Conservation (phyloP, 2,888 invertebrate species). For the Rapana venosa region DNA sequence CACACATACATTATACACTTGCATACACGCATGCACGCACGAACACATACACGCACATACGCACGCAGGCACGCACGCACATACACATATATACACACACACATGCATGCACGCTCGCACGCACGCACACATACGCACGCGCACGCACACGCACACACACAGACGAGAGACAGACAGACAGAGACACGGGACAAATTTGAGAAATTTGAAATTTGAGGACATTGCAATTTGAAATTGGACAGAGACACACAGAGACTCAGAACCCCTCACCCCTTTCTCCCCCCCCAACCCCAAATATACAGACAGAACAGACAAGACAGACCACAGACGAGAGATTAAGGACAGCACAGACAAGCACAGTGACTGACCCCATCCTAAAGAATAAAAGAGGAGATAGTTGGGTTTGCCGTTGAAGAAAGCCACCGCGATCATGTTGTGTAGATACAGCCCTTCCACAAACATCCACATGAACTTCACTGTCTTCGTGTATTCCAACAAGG, state of each 20-base stretch:
- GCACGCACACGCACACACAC: neutral
- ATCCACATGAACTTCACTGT: slow-evolving; percentile 98
- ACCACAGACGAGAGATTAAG: neutral
- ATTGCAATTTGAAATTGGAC: no score
- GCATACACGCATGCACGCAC: neutral
- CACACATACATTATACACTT: neutral
- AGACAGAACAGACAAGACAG: neutral
- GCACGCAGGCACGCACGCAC: neutral
- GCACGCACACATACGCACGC: neutral
- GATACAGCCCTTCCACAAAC: slow-evolving; percentile 94
- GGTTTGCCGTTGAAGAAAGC: slow-evolving; percentile 81
- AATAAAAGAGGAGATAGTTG: slow-evolving; percentile 75
- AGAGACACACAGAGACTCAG: neutral
- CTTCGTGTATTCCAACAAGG: slow-evolving; percentile 91
- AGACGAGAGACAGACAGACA: neutral
- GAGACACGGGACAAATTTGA: neutral
- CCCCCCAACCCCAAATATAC: neutral
- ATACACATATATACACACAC: slow-evolving; percentile 6
- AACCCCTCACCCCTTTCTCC: no score
- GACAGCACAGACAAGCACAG: neutral
- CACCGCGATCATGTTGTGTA: slow-evolving; percentile 88
- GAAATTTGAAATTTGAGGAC: no score
- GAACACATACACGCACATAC: neutral
- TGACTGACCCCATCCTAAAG: slow-evolving; percentile 78
- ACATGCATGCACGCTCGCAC: neutral